Evolutionary conservation across 2,797 vertebrate species (phyloP).

Genomic region (Staurois parvus): DNA sequence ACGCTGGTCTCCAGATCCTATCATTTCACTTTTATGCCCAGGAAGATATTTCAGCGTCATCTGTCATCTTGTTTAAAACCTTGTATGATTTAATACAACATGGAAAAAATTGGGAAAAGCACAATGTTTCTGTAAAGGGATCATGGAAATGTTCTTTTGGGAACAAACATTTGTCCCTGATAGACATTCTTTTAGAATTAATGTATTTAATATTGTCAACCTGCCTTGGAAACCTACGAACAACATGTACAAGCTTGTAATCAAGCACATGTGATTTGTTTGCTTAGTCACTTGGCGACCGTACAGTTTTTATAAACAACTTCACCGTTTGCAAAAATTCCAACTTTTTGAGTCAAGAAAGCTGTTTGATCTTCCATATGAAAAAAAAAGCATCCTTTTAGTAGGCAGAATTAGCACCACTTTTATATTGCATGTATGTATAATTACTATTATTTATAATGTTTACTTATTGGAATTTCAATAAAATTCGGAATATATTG

Average conservation of each 20-base stretch:
- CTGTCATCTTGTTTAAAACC: slow-evolving; percentile 10
- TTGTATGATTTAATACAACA: slow-evolving; percentile 1
- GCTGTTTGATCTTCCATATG: slow-evolving; percentile 66
- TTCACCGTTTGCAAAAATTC: slow-evolving; percentile 76
- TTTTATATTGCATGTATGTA: no score
- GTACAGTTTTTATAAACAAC: slow-evolving; percentile 77
- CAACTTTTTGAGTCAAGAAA: slow-evolving; percentile 74
- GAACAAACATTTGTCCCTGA: slow-evolving; percentile 81
- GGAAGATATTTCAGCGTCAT: not conserved
- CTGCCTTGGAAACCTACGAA: slow-evolving; percentile 81
- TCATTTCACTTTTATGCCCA: not conserved
- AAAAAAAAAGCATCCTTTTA: not conserved
- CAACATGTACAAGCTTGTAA: slow-evolving; percentile 85
- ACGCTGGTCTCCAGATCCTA: not conserved
- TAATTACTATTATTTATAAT: no score
- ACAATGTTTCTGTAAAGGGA: slow-evolving; percentile 73
- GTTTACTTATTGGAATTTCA: no score
- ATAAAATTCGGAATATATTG: no score
- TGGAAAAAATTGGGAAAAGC: slow-evolving; percentile 8
- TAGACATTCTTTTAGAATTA: slow-evolving; percentile 75
- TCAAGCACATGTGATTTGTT: slow-evolving; percentile 80
- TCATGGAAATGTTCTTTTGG: slow-evolving; percentile 74
- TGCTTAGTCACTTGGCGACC: slow-evolving; percentile 80
- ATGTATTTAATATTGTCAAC: slow-evolving; percentile 82
- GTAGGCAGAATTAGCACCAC: no score